phyloP scores from a whole-genome alignment of 2,888 invertebrate genomes.

The Amaurobius ferox region DNA sequence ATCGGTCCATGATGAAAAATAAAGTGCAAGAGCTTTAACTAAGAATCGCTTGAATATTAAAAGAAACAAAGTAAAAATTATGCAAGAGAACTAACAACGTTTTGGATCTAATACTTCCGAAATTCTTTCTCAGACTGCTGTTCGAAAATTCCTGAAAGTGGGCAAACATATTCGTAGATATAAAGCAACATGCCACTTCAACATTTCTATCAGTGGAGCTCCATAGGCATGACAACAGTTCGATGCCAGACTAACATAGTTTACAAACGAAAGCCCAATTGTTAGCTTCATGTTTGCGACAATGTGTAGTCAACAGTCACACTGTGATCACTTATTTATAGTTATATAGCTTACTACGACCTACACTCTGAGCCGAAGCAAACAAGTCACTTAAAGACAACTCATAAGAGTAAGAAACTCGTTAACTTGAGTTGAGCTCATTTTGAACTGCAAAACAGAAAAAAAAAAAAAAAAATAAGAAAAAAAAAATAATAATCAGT shows the following conservation, averaged over 20 bases:
- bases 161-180: too few species aligned
- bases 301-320: background rate
- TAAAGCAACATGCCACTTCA: conserved; percentile 22
- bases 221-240: conserved; percentile 32
- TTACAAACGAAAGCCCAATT: conserved; percentile 68
- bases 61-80: too few species aligned
- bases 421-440: background rate
- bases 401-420: background rate
- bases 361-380: conserved; percentile 48
- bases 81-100: too few species aligned
- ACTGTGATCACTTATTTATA: background rate
- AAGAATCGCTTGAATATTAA: too few species aligned
- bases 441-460: too few species aligned
- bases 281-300: conserved; percentile 31
- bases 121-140: too few species aligned
- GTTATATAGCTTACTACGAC: conserved; percentile 20
- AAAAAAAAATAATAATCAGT: too few species aligned
- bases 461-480: too few species aligned
- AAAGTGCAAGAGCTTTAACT: too few species aligned
- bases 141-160: too few species aligned
- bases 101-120: too few species aligned
- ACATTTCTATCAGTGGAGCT: conserved; percentile 57
- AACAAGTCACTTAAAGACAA: conserved; percentile 11
- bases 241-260: conserved; percentile 41
- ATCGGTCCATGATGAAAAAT: too few species aligned